phyloP scores from a whole-genome alignment of 2,888 invertebrate genomes.

The Cynaeus angustus region DNA sequence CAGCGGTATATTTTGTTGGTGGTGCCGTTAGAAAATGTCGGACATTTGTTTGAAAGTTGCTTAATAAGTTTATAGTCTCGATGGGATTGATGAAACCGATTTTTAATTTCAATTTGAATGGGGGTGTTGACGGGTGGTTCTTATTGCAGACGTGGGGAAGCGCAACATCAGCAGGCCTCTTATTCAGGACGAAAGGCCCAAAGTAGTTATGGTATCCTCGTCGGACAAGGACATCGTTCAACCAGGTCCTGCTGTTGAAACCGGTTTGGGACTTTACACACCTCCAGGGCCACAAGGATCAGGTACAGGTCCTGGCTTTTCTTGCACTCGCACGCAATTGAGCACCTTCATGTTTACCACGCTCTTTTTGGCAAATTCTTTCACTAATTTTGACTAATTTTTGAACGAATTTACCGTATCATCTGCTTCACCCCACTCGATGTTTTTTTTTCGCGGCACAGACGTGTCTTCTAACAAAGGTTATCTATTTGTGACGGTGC shows the following conservation, averaged over 20 bases:
- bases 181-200: slow-evolving; percentile 68
- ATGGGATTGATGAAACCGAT: slow-evolving; percentile 11
- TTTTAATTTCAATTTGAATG: slow-evolving; percentile 49
- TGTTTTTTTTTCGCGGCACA: slow-evolving; percentile 23
- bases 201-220: slow-evolving; percentile 69
- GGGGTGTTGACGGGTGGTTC: slow-evolving; percentile 65
- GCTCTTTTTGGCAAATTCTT: slow-evolving; percentile 10
- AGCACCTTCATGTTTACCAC: slow-evolving; percentile 28
- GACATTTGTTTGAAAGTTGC: slow-evolving; percentile 38
- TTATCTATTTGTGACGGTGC: slow-evolving; percentile 51
- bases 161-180: slow-evolving; percentile 69
- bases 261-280: slow-evolving; percentile 71
- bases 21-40: slow-evolving; percentile 14
- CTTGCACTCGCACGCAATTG: slow-evolving; percentile 49
- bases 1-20: slow-evolving; percentile 58
- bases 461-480: slow-evolving; percentile 49
- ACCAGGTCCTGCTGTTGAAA: slow-evolving; percentile 65
- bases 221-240: slow-evolving; percentile 68
- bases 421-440: slow-evolving; percentile 35
- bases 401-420: slow-evolving; percentile 12
- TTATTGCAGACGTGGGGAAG: slow-evolving; percentile 69
- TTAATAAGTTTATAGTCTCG: no score
- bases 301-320: slow-evolving; percentile 63
- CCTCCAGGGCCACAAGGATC: slow-evolving; percentile 71
- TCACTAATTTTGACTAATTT: slow-evolving; percentile 8